phyloP scores from a whole-genome alignment of 2,888 invertebrate species.

The Apotomis turbidana region DNA sequence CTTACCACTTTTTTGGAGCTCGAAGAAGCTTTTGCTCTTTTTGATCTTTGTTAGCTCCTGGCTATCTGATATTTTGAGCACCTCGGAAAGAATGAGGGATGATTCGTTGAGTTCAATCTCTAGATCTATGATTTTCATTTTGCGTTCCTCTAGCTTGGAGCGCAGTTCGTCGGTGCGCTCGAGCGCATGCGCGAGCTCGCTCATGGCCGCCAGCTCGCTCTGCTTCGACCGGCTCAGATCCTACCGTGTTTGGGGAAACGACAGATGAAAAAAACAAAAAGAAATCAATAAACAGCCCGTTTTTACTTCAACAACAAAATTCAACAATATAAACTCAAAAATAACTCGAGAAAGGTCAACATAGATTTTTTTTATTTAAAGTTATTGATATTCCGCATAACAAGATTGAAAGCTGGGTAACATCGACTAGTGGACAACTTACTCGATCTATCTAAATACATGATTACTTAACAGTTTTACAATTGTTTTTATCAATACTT shows the following conservation, averaged over 20 bases:
- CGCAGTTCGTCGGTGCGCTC: conserved; percentile 68
- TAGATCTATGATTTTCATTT: conserved; percentile 78
- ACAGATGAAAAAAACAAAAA: conserved; percentile 67
- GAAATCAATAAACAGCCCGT: conserved; percentile 59
- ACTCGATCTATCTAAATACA: conserved; percentile 79
- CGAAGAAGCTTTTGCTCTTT: conserved; percentile 76
- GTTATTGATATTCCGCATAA: conserved; percentile 73
- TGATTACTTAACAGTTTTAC: conserved; percentile 81
- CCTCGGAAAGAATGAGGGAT: conserved; percentile 78
- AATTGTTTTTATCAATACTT: conserved; percentile 74
- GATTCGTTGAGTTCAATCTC: conserved; percentile 82
- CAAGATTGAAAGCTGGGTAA: conserved; percentile 78
- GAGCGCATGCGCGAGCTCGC: conserved; percentile 66
- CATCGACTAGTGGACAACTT: conserved; percentile 80
- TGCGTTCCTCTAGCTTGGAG: conserved; percentile 71
- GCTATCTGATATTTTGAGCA: conserved; percentile 75
- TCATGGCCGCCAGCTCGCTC: conserved; percentile 69
- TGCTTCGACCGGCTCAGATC: conserved; percentile 72
- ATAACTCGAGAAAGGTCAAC: conserved; percentile 72
- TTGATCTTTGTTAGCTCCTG: conserved; percentile 68
- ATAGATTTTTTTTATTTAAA: conserved; percentile 64
- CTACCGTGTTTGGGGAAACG: conserved; percentile 65
- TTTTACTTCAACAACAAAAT: conserved; percentile 73
- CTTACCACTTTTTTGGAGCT: conserved; percentile 84
- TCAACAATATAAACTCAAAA: conserved; percentile 75